Percentiles rank a stretch among this genome's conserved stretches.
These are phyloP conservation scores for Drosophila lini DNA, from an alignment of 1,140 invertebrate species.

Conservation along the genomic window DNA sequence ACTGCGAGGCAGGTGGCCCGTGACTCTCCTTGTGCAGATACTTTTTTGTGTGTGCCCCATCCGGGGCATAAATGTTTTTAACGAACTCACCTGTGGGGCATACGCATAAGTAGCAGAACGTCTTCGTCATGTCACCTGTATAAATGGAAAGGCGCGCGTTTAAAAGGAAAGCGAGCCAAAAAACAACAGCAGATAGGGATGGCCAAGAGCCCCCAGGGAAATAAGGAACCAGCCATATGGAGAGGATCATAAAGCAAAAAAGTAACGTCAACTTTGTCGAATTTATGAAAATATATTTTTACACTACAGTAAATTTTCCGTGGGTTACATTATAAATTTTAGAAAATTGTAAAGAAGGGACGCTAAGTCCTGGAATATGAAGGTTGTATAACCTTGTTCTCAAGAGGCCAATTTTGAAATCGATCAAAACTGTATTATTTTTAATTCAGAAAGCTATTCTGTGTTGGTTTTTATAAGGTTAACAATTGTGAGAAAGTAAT, in stretches of 20 bases:
- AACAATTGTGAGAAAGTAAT: no score
- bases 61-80: conserved; percentile 62
- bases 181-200: conserved; percentile 38
- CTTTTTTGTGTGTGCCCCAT: conserved; percentile 29
- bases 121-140: conserved; percentile 41
- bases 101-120: conserved; percentile 59
- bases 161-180: conserved; percentile 5
- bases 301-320: neutral
- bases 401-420: no score
- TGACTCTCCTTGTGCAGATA: conserved; percentile 7
- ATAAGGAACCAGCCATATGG: conserved; percentile 27
- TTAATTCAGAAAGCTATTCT: no score
- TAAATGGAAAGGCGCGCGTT: conserved; percentile 37
- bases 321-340: neutral
- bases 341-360: no score
- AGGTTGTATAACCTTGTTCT: no score
- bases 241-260: conserved; percentile 25
- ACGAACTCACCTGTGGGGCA: conserved; percentile 66
- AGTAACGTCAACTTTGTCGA: neutral
- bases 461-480: no score
- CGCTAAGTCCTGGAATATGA: no score
- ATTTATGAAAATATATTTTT: conserved; percentile 6
- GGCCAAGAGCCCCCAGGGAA: conserved; percentile 34
- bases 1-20: conserved; percentile 23
- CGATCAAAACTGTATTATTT: no score